Conservation (phyloP, 2,797 vertebrate species). For the Galaxias olidus region DNA sequence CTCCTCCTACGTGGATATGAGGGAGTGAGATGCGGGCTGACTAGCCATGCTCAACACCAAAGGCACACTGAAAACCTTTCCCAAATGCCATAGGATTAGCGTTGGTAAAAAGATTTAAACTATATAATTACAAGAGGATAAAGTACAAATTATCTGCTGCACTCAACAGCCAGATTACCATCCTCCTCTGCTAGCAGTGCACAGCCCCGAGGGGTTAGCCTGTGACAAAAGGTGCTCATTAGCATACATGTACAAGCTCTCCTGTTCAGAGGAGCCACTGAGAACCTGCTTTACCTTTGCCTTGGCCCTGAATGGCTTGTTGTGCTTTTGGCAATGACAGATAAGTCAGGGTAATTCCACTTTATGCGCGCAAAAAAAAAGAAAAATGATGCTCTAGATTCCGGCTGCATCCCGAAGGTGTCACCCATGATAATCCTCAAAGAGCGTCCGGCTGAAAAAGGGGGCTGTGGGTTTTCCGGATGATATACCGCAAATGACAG, state of each 20-base stretch:
- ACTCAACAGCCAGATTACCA: constrained; percentile 88
- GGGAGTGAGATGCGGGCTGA: constrained; percentile 59
- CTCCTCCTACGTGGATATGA: constrained; percentile 58
- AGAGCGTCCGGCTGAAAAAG: constrained; percentile 79
- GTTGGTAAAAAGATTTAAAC: constrained; percentile 84
- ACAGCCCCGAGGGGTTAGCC: constrained; percentile 74
- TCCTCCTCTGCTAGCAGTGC: constrained; percentile 55
- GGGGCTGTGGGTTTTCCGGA: constrained; percentile 91
- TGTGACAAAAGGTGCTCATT: constrained; percentile 88
- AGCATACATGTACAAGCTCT: constrained; percentile 93
- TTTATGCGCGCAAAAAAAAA: constrained; percentile 76
- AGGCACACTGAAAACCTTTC: constrained; percentile 57
- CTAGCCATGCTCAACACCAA: constrained; percentile 55
- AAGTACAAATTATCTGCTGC: constrained; percentile 87
- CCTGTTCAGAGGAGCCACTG: constrained; percentile 82
- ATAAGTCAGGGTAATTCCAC: constrained; percentile 96
- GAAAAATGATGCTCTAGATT: constrained; percentile 67
- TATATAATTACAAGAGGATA: constrained; percentile 93
- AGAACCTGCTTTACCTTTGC: constrained; percentile 93
- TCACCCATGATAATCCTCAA: constrained; percentile 97
- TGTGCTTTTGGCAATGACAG: constrained; percentile 96
- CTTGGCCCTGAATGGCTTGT: constrained; percentile 89
- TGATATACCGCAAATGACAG: constrained; percentile 96
- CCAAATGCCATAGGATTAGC: constrained; percentile 78
- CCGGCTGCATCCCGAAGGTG: constrained; percentile 88